Base-by-base conservation (phyloP, 1,140 invertebrate genomes). In the Eumeta japonica region DNA sequence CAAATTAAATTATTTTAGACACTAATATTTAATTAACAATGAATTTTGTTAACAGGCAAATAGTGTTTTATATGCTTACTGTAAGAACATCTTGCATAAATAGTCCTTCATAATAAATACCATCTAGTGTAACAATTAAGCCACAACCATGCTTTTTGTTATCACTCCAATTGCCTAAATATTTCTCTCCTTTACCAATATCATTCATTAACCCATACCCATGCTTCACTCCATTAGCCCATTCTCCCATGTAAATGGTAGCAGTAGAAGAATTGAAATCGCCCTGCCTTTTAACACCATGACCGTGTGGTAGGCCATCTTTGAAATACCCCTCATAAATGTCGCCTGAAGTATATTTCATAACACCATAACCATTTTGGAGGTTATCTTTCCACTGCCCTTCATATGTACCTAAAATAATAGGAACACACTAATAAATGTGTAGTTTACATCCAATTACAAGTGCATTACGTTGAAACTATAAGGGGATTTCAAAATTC, bases 161-260 rank as follows among this genome's bases (percentile, higher is more conserved):
- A 39, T 92, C 89, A 36, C 71, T 82, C 88, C 91, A 94, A 61
- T 83, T 83, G 10, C 91, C 91, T 55, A 94, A 81, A 72, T 92
- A 94, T 65, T 93, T 93, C 64, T 93, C 88, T 14, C 90, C 91
- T 51, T 82, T 85, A 15, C 84, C 79, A 29, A 91, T 88, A 57
- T 92, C 87, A 56, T 92, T 89, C 78, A 92, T 83, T 2, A 94
- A 87, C 9, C 90, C 90, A 56, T 93, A 94, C 1, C 91, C 90
- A 50, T 86, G 81, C 52, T 84, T 86, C 1, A 82, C 79, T 16
- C 90, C 89, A 16, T 68, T 71, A 9, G 79, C 71, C 87, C 90
- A 94, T 62, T 93, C 89, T 9, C 90, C 91, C 34, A 92, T 88
- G 56, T 93, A 94, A 43, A 91, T 80, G 10, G 84, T 87, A 3